These are phyloP conservation scores for Drosophila lini DNA, from an alignment of 1,140 invertebrate genomes.

Conservation along the genomic window DNA sequence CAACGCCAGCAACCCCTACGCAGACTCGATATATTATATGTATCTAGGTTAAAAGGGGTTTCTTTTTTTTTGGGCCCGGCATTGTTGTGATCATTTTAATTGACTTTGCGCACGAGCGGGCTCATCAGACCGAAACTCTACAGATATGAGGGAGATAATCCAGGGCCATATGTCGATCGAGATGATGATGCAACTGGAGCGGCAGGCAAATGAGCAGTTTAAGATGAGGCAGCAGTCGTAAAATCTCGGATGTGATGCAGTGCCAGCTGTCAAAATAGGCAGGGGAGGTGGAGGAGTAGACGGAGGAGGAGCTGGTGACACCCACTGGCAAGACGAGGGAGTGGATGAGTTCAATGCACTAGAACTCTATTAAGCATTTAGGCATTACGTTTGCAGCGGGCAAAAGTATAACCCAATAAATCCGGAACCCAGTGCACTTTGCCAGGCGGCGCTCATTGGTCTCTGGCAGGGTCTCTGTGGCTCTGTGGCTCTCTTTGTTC, in stretches of 20 bases:
- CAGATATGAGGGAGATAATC: conserved; percentile 43
- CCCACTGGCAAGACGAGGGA: conserved; percentile 45
- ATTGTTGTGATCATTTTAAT: conserved; percentile 83
- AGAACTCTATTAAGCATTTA: conserved; percentile 51
- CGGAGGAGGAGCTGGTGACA: conserved; percentile 32
- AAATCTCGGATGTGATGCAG: conserved; percentile 47
- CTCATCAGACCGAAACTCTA: conserved; percentile 56
- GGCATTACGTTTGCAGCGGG: conserved; percentile 20
- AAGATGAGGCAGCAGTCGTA: conserved; percentile 49
- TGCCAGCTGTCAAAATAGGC: conserved; percentile 75
- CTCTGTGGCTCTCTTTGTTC: background rate
- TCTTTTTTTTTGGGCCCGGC: conserved; percentile 29
- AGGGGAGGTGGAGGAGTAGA: background rate
- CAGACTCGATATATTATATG: conserved; percentile 15
- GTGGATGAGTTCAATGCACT: conserved; percentile 69
- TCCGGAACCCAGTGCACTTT: conserved; percentile 35
- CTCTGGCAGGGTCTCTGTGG: background rate
- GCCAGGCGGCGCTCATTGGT: background rate
- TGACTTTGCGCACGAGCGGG: conserved; percentile 81
- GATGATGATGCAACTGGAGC: conserved; percentile 46
- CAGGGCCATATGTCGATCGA: conserved; percentile 28
- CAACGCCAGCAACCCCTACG: conserved; percentile 69
- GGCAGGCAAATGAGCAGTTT: conserved; percentile 66
- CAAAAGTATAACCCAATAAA: conserved; percentile 49
- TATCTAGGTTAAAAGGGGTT: conserved; percentile 49